Evolutionary conservation across 1,140 invertebrate species (phyloP).

Genomic region (Drosophila nigrodunni): DNA sequence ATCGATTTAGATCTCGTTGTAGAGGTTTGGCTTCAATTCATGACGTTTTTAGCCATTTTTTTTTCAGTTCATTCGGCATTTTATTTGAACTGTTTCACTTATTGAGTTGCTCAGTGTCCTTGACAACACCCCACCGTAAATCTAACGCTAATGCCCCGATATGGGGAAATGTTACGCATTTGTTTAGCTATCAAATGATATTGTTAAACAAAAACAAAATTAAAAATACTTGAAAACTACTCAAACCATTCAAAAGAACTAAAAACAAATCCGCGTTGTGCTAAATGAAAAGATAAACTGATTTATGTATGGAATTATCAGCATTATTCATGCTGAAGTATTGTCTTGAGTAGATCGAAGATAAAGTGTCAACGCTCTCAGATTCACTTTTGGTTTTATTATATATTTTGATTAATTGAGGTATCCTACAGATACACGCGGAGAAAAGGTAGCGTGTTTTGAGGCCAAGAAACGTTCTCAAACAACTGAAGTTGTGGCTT

Average conservation of each 20-base stretch:
- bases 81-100: constrained; percentile 32
- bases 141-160: constrained; percentile 25
- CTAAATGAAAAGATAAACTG: constrained; percentile 4
- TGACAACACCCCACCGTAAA: constrained; percentile 22
- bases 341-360: not conserved
- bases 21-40: constrained; percentile 23
- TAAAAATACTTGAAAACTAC: too few species aligned
- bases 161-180: constrained; percentile 32
- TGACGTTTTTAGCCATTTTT: not conserved
- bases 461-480: too few species aligned
- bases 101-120: constrained; percentile 33
- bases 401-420: too few species aligned
- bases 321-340: not conserved
- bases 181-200: constrained; percentile 4
- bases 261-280: constrained; percentile 13
- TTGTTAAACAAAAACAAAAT: constrained; percentile 19
- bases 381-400: not conserved
- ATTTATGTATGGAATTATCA: not conserved
- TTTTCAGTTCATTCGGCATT: constrained; percentile 11
- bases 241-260: constrained; percentile 1
- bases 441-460: too few species aligned
- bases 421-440: too few species aligned
- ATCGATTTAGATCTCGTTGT: constrained; percentile 45
- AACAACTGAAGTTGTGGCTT: too few species aligned
- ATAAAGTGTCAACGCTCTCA: constrained; percentile 9